Percentiles rank a stretch among this genome's conserved stretches.
Conservation (phyloP, 2,113 vertebrate genomes). For the Carassius carassius region DNA sequence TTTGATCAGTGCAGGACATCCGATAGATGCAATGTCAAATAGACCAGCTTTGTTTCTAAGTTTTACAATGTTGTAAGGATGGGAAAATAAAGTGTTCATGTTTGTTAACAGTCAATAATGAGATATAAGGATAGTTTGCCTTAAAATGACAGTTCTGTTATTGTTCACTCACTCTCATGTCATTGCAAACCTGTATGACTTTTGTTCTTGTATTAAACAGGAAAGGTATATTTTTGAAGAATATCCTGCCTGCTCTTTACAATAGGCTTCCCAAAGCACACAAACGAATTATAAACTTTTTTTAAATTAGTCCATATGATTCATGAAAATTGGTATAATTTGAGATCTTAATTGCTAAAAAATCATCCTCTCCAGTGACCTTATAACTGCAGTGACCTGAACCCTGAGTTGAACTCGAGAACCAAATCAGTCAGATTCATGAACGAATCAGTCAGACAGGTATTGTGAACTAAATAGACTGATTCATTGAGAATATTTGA, state of each 20-base stretch:
- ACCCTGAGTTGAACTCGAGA: not conserved
- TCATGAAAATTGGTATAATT: not conserved
- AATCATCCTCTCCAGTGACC: not conserved
- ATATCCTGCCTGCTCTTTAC: conserved; percentile 3
- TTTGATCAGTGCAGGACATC: conserved; percentile 21
- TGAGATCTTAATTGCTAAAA: not conserved
- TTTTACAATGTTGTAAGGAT: not conserved
- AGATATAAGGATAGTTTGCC: not conserved
- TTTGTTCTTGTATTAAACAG: not conserved
- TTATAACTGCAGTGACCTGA: not conserved
- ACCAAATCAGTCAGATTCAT: not conserved
- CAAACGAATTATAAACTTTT: not conserved
- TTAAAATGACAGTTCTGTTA: not conserved
- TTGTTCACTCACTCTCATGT: not conserved
- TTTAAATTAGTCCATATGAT: not conserved
- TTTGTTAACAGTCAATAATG: not conserved
- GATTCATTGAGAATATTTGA: not conserved
- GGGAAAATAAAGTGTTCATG: not conserved
- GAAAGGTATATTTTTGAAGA: not conserved
- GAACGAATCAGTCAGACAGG: not conserved
- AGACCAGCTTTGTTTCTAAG: conserved; percentile 10
- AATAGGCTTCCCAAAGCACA: not conserved
- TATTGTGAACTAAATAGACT: not conserved
- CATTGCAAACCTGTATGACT: not conserved
- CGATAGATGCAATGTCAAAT: not conserved